A percentile compares a stretch with the other conserved stretches of the same genome.
Evolutionary conservation across 2,797 vertebrate genomes (phyloP).

Genomic region (Natrix natrix): DNA sequence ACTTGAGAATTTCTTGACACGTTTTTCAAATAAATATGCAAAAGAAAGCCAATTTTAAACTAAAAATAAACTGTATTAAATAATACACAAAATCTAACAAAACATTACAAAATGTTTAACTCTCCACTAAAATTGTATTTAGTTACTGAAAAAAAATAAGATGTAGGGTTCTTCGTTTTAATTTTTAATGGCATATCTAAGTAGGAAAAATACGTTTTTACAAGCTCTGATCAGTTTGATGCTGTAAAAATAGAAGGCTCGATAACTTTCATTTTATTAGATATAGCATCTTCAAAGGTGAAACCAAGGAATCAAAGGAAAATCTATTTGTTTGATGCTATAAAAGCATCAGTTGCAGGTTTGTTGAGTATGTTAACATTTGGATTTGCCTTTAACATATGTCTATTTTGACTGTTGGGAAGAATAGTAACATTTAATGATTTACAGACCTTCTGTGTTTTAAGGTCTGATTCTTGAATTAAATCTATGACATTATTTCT

Average conservation of each 20-base stretch:
- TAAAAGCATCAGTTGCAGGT: slow-evolving; percentile 73
- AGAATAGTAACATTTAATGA: slow-evolving; percentile 68
- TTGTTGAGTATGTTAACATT: slow-evolving; percentile 72
- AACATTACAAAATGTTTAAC: slow-evolving; percentile 9
- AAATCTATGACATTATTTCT: slow-evolving; percentile 46
- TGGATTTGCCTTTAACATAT: slow-evolving; percentile 61
- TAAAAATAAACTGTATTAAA: not conserved
- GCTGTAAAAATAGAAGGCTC: slow-evolving; percentile 58
- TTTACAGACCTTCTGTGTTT: slow-evolving; percentile 71
- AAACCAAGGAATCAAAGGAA: slow-evolving; percentile 72
- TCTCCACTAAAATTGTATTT: slow-evolving; percentile 25
- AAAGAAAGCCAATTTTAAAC: not conserved
- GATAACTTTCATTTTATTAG: slow-evolving; percentile 65
- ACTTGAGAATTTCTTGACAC: not conserved
- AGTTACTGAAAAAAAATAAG: not conserved
- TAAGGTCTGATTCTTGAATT: slow-evolving; percentile 57
- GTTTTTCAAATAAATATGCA: not conserved
- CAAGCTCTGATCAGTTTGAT: slow-evolving; percentile 54
- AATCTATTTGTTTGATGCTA: slow-evolving; percentile 78
- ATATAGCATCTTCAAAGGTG: slow-evolving; percentile 70
- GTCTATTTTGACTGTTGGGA: slow-evolving; percentile 72
- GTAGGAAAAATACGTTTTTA: slow-evolving; percentile 51
- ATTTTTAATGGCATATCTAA: slow-evolving; percentile 28
- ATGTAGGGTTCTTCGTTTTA: not conserved
- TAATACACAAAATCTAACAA: slow-evolving; percentile 15